These are phyloP conservation scores for Mobula birostris DNA, from an alignment of 2,113 vertebrate genomes.

Conservation along the genomic window DNA sequence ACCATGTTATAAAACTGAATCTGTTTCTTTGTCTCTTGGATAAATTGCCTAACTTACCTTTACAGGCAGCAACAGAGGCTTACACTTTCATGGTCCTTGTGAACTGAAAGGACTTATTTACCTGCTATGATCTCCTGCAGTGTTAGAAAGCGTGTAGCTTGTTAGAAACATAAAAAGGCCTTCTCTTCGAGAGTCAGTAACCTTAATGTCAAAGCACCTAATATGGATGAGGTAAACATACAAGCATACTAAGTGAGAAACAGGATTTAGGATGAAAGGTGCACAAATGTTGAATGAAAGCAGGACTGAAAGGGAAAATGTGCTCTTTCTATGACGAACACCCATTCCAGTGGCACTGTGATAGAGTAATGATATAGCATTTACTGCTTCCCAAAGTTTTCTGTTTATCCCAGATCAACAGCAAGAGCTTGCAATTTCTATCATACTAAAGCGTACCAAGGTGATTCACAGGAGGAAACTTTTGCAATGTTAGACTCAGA, in stretches of 20 bases:
- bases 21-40: neutral
- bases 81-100: neutral
- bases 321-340: neutral
- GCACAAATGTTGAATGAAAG: neutral
- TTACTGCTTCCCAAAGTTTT: neutral
- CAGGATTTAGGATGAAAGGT: neutral
- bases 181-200: neutral
- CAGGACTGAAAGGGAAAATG: too few relatives aligned
- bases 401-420: neutral
- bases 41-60: neutral
- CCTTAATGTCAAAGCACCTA: neutral
- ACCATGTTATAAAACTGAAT: neutral
- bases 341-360: neutral
- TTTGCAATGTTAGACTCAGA: neutral
- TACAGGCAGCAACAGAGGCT: too few relatives aligned
- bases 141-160: neutral
- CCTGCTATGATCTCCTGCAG: neutral
- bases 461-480: neutral
- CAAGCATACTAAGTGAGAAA: neutral
- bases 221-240: neutral
- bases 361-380: neutral
- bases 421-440: neutral
- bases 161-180: neutral
- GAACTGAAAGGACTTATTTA: neutral
- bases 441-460: neutral